Conservation (phyloP, 2,113 vertebrate genomes). For the Cygnus buccinator region DNA sequence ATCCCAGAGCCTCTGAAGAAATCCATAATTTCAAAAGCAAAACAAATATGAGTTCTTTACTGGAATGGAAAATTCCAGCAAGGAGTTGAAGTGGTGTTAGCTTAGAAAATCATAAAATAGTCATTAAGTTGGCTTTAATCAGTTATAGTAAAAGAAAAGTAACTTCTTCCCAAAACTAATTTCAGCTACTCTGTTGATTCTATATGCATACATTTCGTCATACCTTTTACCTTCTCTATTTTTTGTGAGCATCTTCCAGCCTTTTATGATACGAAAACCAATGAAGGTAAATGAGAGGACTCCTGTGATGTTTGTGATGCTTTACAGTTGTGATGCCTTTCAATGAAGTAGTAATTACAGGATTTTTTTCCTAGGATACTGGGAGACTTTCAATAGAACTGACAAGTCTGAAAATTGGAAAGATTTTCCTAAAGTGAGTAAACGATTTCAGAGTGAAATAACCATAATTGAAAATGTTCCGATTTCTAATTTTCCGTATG, state of each 20-base stretch:
- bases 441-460: neutral
- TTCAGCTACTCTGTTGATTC: neutral
- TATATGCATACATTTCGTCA: neutral
- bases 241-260: neutral
- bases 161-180: neutral
- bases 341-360: neutral
- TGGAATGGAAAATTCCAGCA: neutral
- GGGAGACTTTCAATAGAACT: neutral
- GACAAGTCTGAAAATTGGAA: neutral
- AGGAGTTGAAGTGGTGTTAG: neutral
- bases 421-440: neutral
- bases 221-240: neutral
- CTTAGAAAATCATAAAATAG: neutral
- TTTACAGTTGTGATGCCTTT: rapidly evolving
- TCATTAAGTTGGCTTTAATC: neutral
- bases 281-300: neutral
- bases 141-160: neutral
- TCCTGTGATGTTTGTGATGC: neutral
- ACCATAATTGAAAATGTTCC: neutral
- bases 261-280: neutral
- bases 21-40: neutral
- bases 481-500: neutral
- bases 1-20: neutral
- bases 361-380: neutral
- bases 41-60: neutral